Evolutionary conservation across 1,140 invertebrate genomes (phyloP), one percentile per base, ranked within the genome.

Genomic region (Psix sp.): DNA sequence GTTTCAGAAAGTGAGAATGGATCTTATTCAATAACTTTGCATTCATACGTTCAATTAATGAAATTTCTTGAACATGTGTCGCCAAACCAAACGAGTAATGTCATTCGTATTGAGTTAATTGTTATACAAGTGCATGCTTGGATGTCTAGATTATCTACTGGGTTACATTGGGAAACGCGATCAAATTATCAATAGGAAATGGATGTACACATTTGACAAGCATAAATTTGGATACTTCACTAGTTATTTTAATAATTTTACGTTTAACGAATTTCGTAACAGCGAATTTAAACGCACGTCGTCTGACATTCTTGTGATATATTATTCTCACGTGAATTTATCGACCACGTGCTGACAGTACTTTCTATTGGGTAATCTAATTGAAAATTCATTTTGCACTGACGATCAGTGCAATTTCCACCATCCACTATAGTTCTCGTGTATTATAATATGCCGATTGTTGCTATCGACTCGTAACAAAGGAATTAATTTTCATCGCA

Each of bases 361-460:
- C 71, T 78, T 79, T 77, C 77, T 74, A 56, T 59, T 38, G 40
- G 49, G 66, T 77, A 65, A 81, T 82, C 74, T 80, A 81, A 82
- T 82, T 80, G 79, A 80, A 78, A 82, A 82, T 80, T 73, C 77
- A 81, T 81, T 78, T 63, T 59, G 77, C 76, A 63, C 56, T 66
- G 45, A 59, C 36, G 49, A 72, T 63, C 62, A 43, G 40, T 75
- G 63, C 46, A 39, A 57, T 73, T 74, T 68, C 52, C 59, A 68
- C 52, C 51, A 48, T 56, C 33, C 51, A 29, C 52, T 67, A 36
- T 48, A 42, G 38, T 33, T 24, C 18, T 43, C 26, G 49, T 56
- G 62, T 43, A 51, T 74, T 60, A 54, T 48, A 56, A 72, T 63
- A 16, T 13, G 42, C 26, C 26, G 18, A 57, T 66, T 66, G n/a